Percentiles rank a stretch among this genome's conserved stretches.
phyloP scores from a whole-genome alignment of 2,888 invertebrate species.

The Acleris literana region DNA sequence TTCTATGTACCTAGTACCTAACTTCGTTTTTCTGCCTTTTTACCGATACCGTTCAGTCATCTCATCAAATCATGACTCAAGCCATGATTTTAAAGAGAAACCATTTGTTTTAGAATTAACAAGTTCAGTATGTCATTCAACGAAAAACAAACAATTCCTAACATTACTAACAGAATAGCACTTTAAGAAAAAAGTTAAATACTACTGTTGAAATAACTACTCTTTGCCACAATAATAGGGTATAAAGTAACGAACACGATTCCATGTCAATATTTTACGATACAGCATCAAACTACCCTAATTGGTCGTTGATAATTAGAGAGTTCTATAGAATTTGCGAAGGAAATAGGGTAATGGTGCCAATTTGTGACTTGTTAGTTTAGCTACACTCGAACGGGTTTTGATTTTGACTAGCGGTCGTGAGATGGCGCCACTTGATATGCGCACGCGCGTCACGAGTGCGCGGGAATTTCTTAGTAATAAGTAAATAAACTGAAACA shows the following conservation, averaged over 20 bases:
- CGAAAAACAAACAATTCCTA: conserved; percentile 34
- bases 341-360: conserved; percentile 61
- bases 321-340: conserved; percentile 46
- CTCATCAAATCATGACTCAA: conserved; percentile 27
- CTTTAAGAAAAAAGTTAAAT: no score
- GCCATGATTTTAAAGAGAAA: conserved; percentile 12
- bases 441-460: conserved; percentile 57
- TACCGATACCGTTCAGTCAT: not conserved
- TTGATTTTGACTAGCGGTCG: conserved; percentile 66
- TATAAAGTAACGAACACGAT: not conserved
- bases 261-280: conserved; percentile 36
- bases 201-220: not conserved
- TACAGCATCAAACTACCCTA: conserved; percentile 52
- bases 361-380: conserved; percentile 62
- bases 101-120: conserved; percentile 22
- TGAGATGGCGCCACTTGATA: conserved; percentile 69
- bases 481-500: conserved; percentile 30
- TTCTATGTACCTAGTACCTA: no score
- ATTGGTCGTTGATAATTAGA: conserved; percentile 56
- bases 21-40: no score
- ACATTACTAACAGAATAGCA: conserved; percentile 35
- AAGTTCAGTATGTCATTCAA: conserved; percentile 29
- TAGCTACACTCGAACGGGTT: conserved; percentile 49
- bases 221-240: not conserved
- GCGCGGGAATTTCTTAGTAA: conserved; percentile 42